These are phyloP conservation scores for Gonioctena quinquepunctata DNA, from an alignment of 1,140 invertebrate genomes.

Conservation along the genomic window DNA sequence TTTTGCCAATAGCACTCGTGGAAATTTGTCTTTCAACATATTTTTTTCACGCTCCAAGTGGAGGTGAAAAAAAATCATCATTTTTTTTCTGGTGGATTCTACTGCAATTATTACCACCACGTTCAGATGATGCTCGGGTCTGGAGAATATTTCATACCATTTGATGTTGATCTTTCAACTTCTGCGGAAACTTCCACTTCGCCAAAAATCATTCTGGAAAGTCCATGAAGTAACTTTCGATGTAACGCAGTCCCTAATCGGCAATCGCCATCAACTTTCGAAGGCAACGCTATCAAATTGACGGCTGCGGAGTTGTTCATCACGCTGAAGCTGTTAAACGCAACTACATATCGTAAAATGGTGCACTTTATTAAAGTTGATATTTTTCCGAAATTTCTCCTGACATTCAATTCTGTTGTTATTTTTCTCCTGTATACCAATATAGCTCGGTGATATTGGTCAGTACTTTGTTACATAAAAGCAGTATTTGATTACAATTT, in stretches of 20 bases:
- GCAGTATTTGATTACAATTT: background rate
- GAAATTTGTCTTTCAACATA: too few relatives aligned
- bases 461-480: background rate
- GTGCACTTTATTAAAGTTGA: background rate
- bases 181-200: too few relatives aligned
- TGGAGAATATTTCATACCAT: too few relatives aligned
- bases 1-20: too few relatives aligned
- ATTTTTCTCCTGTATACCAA: background rate
- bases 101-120: too few relatives aligned
- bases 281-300: background rate
- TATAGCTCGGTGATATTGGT: too few relatives aligned
- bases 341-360: background rate
- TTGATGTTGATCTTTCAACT: too few relatives aligned
- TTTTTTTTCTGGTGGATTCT: too few relatives aligned
- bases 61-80: too few relatives aligned
- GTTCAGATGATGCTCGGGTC: too few relatives aligned
- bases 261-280: background rate
- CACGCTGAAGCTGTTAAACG: background rate
- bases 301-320: background rate
- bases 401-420: background rate
- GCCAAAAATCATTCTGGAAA: too few relatives aligned
- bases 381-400: background rate
- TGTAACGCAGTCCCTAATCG: background rate
- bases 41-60: too few relatives aligned
- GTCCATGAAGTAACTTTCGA: background rate